phyloP scores from a whole-genome alignment of 2,113 vertebrate species.

The Geococcyx californianus region DNA sequence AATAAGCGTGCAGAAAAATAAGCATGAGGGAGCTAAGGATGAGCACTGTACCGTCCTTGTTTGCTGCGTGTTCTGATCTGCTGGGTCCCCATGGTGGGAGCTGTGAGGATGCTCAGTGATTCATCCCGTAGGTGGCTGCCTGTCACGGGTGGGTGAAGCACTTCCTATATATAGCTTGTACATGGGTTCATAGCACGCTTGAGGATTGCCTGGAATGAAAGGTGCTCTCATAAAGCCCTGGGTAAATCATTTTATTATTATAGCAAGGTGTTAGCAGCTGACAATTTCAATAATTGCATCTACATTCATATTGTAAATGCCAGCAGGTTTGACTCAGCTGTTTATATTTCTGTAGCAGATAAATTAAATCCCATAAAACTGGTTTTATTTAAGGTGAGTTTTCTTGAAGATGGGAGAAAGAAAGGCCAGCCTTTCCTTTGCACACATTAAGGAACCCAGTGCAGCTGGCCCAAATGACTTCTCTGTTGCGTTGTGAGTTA shows the following conservation, averaged over 20 bases:
- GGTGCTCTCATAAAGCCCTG: not conserved
- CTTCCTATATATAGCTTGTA: slow-evolving; percentile 31
- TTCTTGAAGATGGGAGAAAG: not conserved
- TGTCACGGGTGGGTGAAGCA: slow-evolving; percentile 34
- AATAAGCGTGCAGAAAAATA: not conserved
- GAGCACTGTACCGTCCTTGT: not conserved
- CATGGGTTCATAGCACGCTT: not conserved
- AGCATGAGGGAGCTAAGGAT: not conserved
- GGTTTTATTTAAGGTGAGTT: not conserved
- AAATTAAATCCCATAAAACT: not conserved
- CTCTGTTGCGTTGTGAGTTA: not conserved
- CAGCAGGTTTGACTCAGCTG: slow-evolving; percentile 37
- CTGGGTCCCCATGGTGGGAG: not conserved
- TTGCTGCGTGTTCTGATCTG: not conserved
- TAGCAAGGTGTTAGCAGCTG: not conserved
- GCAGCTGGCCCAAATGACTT: not conserved
- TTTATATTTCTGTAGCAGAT: not conserved
- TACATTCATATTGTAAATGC: not conserved
- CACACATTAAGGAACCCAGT: not conserved
- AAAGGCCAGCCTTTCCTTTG: not conserved
- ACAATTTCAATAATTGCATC: slow-evolving; percentile 41
- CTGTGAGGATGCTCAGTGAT: slow-evolving; percentile 40
- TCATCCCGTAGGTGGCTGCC: slow-evolving; percentile 48
- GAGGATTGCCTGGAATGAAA: slow-evolving; percentile 34
- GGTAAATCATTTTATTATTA: slow-evolving; percentile 18